Percentiles rank a stretch among this genome's conserved stretches.
phyloP scores from a whole-genome alignment of 2,888 invertebrate species.

The Incurvaria masculella region DNA sequence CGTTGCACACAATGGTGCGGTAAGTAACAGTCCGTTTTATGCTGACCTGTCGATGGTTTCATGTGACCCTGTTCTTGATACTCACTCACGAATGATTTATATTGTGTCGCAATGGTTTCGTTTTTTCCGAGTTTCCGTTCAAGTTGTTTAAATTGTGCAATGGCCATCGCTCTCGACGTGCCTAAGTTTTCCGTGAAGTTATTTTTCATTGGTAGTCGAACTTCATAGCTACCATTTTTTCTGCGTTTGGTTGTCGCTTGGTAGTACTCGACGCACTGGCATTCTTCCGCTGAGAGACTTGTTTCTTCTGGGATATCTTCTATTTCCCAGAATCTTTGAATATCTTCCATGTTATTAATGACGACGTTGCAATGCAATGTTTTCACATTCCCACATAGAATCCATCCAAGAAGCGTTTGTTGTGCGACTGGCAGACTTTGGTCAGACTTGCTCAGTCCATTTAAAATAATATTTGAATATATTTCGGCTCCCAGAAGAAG shows the following conservation, averaged over 20 bases:
- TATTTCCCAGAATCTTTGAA: slow-evolving; percentile 7
- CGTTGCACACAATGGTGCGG: slow-evolving; percentile 10
- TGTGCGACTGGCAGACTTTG: slow-evolving; percentile 12
- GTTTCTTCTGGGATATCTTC: too few relatives aligned
- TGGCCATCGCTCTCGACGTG: slow-evolving; percentile 12
- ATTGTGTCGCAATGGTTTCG: slow-evolving; percentile 7
- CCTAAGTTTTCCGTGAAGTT: slow-evolving; percentile 12
- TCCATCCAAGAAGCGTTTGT: slow-evolving; percentile 16
- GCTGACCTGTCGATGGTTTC: slow-evolving; percentile 1
- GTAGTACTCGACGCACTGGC: slow-evolving; percentile 7
- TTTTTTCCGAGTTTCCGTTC: too few relatives aligned
- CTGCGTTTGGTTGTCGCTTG: too few relatives aligned
- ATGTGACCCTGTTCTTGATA: slow-evolving; percentile 12
- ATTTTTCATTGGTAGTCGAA: slow-evolving; percentile 12
- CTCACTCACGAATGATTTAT: slow-evolving; percentile 13
- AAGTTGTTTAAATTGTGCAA: too few relatives aligned
- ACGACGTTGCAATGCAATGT: slow-evolving; percentile 9
- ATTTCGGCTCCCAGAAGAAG: slow-evolving; percentile 13
- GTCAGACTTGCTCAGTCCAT: slow-evolving; percentile 8
- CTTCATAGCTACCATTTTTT: slow-evolving; percentile 13
- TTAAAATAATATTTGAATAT: slow-evolving; percentile 7
- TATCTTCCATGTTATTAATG: slow-evolving; percentile 6
- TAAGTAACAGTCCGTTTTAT: neutral
- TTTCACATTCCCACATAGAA: slow-evolving; percentile 9
- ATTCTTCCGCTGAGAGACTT: too few relatives aligned